These are phyloP conservation scores for Drosophila nannoptera DNA, from an alignment of 1,140 invertebrate species.

Conservation along the genomic window DNA sequence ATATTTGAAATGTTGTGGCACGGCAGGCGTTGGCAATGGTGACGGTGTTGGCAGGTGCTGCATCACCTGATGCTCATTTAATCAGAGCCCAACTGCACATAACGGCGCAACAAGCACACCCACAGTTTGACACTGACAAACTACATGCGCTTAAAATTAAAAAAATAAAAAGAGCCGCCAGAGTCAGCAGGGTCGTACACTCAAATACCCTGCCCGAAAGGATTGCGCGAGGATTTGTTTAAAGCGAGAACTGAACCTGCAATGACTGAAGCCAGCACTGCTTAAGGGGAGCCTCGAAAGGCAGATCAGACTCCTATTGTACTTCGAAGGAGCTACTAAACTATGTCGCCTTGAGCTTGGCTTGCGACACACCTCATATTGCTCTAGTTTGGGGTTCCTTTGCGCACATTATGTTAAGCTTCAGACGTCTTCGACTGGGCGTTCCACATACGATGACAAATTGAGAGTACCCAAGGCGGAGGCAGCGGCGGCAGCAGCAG, in stretches of 20 bases:
- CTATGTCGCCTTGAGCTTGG: too few relatives aligned
- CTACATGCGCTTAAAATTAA: conserved; percentile 58
- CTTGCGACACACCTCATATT: too few relatives aligned
- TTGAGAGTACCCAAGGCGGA: neutral
- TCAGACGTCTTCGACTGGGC: neutral
- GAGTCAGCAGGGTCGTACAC: neutral
- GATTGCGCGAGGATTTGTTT: too few relatives aligned
- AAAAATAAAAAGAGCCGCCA: conserved; percentile 20
- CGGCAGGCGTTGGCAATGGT: conserved; percentile 29
- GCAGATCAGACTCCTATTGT: too few relatives aligned
- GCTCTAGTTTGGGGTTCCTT: too few relatives aligned
- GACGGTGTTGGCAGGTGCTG: conserved; percentile 31
- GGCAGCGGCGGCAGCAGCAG: too few relatives aligned
- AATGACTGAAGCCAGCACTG: too few relatives aligned
- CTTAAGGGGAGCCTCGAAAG: too few relatives aligned
- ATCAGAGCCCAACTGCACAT: conserved; percentile 31
- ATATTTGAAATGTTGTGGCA: conserved; percentile 24
- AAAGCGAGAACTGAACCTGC: too few relatives aligned
- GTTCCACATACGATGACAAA: neutral
- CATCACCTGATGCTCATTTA: conserved; percentile 47
- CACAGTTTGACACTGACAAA: conserved; percentile 32
- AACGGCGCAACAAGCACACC: conserved; percentile 2
- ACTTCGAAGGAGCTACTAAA: too few relatives aligned
- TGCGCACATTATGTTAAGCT: too few relatives aligned
- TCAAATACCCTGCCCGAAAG: neutral